Evolutionary conservation across 2,113 vertebrate species (phyloP).

Genomic region (Rhynchopsitta pachyrhyncha): DNA sequence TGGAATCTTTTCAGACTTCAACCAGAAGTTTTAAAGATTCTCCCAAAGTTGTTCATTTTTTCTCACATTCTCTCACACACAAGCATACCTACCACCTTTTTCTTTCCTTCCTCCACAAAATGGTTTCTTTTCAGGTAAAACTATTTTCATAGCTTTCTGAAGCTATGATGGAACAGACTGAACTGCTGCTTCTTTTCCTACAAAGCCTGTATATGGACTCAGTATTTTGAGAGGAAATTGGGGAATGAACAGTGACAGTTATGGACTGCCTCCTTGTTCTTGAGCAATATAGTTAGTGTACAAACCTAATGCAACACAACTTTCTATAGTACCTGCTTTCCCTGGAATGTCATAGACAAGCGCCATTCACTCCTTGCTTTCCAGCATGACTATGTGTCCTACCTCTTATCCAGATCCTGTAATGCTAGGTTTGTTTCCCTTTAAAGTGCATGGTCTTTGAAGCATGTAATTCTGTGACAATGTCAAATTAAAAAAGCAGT

Average conservation of each 20-base stretch:
- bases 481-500: not conserved
- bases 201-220: not conserved
- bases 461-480: not conserved
- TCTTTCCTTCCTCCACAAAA: not conserved
- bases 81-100: not conserved
- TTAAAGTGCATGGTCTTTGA: not conserved
- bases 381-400: not conserved
- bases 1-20: not conserved
- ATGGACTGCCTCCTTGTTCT: not conserved
- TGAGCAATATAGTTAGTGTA: not conserved
- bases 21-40: not conserved
- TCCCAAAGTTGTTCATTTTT: not conserved
- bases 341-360: not conserved
- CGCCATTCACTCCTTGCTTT: not conserved
- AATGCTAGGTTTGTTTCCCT: not conserved
- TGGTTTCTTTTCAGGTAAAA: not conserved
- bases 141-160: not conserved
- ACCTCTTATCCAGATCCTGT: not conserved
- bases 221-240: not conserved
- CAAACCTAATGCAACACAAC: not conserved
- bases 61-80: not conserved
- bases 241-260: not conserved
- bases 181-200: not conserved
- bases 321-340: not conserved
- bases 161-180: not conserved